Percentiles rank a stretch among this genome's conserved stretches.
phyloP scores from a whole-genome alignment of 2,888 invertebrate genomes.

The Heliconius sara region DNA sequence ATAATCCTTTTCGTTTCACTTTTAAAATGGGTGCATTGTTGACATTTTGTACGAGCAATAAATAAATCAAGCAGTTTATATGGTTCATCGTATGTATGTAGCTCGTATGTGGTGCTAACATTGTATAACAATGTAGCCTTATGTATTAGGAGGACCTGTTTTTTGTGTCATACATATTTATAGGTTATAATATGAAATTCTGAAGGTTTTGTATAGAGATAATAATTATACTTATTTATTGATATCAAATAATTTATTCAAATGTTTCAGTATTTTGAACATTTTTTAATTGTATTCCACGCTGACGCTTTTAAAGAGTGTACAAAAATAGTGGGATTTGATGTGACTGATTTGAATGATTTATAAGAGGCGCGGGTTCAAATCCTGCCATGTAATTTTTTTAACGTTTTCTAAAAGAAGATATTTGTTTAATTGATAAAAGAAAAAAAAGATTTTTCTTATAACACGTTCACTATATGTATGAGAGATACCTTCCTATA shows the following conservation, averaged over 20 bases:
- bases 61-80: slow-evolving; percentile 81
- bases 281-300: background rate
- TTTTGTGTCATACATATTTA: slow-evolving; percentile 19
- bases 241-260: background rate
- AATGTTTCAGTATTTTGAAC: background rate
- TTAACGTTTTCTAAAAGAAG: too few relatives aligned
- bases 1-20: slow-evolving; percentile 80
- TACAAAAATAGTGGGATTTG: too few relatives aligned
- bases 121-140: slow-evolving; percentile 68
- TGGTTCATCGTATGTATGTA: slow-evolving; percentile 65
- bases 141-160: slow-evolving; percentile 48
- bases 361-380: too few relatives aligned
- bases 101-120: slow-evolving; percentile 41
- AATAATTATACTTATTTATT: background rate
- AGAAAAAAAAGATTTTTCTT: too few relatives aligned
- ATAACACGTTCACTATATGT: too few relatives aligned
- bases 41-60: slow-evolving; percentile 78
- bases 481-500: background rate
- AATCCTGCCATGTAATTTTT: too few relatives aligned
- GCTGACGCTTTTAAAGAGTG: too few relatives aligned
- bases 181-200: background rate
- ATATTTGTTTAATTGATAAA: too few relatives aligned
- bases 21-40: slow-evolving; percentile 78
- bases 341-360: too few relatives aligned
- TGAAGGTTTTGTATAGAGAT: background rate